phyloP scores from a whole-genome alignment of 1,140 invertebrate genomes.

The Drosophila ironensis region DNA sequence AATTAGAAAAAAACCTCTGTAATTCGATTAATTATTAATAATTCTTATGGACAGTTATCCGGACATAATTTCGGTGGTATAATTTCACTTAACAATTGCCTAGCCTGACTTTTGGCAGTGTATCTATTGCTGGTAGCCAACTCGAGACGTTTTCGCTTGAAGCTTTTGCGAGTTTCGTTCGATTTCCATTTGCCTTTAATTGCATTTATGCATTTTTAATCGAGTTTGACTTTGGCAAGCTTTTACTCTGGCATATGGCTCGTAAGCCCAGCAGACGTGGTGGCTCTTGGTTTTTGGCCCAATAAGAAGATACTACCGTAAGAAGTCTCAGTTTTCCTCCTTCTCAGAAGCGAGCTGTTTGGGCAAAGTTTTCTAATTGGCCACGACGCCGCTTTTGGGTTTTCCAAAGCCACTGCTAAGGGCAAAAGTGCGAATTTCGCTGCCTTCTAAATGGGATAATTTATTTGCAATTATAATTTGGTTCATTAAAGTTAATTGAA shows the following conservation, averaged over 20 bases:
- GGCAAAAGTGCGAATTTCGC: constrained; percentile 23
- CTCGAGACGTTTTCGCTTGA: constrained; percentile 3
- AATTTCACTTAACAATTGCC: no score
- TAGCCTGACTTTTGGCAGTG: background rate
- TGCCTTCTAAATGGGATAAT: constrained; percentile 33
- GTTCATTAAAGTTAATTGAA: constrained; percentile 45
- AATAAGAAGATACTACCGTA: background rate
- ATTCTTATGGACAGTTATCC: no score
- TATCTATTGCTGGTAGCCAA: background rate
- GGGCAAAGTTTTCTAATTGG: constrained; percentile 45
- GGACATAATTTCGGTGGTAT: no score
- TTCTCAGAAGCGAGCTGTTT: constrained; percentile 14
- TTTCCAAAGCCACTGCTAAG: constrained; percentile 6
- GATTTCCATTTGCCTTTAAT: constrained; percentile 55
- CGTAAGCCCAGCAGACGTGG: background rate
- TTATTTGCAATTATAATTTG: constrained; percentile 53
- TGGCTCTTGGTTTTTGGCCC: no score
- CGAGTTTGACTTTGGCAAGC: constrained; percentile 50
- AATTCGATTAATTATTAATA: no score
- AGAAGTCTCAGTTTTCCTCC: constrained; percentile 24
- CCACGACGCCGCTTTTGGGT: constrained; percentile 33
- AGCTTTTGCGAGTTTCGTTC: constrained; percentile 48
- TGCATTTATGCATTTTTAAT: constrained; percentile 56
- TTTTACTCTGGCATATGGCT: constrained; percentile 39
- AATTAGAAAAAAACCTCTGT: no score